A percentile compares a stretch with the other conserved stretches of the same genome.
Evolutionary conservation across 2,113 vertebrate genomes (phyloP).

Genomic region (Pseudopipra pipra): DNA sequence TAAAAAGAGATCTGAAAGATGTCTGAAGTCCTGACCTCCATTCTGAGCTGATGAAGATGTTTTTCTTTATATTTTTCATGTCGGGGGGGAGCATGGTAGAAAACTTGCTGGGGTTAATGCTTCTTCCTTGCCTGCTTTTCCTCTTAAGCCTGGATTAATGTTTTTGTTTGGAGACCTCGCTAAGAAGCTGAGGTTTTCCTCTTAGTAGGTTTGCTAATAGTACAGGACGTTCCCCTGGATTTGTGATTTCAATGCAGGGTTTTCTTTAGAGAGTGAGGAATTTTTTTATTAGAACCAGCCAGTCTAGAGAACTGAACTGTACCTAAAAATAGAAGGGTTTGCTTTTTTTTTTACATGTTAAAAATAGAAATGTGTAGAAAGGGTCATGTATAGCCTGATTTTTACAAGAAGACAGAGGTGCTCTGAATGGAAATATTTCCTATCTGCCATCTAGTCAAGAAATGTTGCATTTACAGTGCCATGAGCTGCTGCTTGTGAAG

Average conservation of each 20-base stretch:
- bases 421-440: conserved; percentile 35
- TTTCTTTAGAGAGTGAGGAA: conserved; percentile 53
- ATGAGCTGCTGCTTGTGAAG: not conserved
- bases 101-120: not conserved
- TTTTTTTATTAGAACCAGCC: conserved; percentile 67
- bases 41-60: not conserved
- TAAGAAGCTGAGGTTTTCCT: conserved; percentile 54
- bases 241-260: conserved; percentile 42
- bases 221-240: conserved; percentile 22
- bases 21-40: not conserved
- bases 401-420: conserved; percentile 35
- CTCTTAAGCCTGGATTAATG: not conserved
- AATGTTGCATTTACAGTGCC: not conserved
- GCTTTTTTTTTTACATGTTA: conserved; percentile 50
- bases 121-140: not conserved
- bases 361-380: conserved; percentile 70
- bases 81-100: not conserved
- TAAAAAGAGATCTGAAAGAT: not conserved
- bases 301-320: conserved; percentile 49
- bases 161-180: conserved; percentile 34
- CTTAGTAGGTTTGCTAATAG: conserved; percentile 25
- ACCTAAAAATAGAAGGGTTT: conserved; percentile 69
- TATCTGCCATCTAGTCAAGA: not conserved
- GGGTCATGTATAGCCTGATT: conserved; percentile 39
- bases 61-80: not conserved